Evolutionary conservation across 2,113 vertebrate species (phyloP), one percentile per base, ranked within the genome.

Genomic region (Lynx canadensis): DNA sequence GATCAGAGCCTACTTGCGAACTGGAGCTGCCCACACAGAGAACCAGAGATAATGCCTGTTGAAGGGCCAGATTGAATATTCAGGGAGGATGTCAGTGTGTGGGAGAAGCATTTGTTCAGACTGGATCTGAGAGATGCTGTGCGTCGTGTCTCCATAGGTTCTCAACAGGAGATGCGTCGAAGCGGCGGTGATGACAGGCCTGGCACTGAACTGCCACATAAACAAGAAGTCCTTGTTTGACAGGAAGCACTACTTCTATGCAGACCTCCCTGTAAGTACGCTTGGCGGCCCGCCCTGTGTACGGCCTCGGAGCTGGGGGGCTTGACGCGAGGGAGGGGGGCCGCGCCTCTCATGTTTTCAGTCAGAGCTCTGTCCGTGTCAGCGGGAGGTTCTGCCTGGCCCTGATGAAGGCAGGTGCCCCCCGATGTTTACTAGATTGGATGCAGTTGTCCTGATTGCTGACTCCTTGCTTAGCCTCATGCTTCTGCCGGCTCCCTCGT

Each of bases 221-320:
- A 99, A 99, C 99, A 99, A 98, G 98, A 99, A 99, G 98, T 99
- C 99, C 36, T 98, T 99, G 87, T 99, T 99, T 98, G 99, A 99
- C 99, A 99, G 99, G 98, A 99, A 99, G 96, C 99, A 99, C 98
- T 99, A 99, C 98, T 99, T 99, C 98, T 99, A 99, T 66, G 99
- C 99, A 60, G 99, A 99, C 98, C 99, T 99, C 95, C 99, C 99
- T 31, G 99, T 99, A 98, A 99, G 99, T 99, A 97, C 85, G 87
- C 71, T 63, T 38, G 52, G 27, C 76, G 84, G 68, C 82, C 48
- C 27, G 50, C 88, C 88, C 89, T 93, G 82, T 27, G 69, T 1
- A 36, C 15, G 63, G 81, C 23, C 66, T 93, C 88, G 85, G 97
- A 68, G n/a, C 89, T 84, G 91, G 0, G 82, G 55, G 92, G 29